phyloP scores from a whole-genome alignment of 2,113 vertebrate genomes.

The Lichenostomus cassidix region DNA sequence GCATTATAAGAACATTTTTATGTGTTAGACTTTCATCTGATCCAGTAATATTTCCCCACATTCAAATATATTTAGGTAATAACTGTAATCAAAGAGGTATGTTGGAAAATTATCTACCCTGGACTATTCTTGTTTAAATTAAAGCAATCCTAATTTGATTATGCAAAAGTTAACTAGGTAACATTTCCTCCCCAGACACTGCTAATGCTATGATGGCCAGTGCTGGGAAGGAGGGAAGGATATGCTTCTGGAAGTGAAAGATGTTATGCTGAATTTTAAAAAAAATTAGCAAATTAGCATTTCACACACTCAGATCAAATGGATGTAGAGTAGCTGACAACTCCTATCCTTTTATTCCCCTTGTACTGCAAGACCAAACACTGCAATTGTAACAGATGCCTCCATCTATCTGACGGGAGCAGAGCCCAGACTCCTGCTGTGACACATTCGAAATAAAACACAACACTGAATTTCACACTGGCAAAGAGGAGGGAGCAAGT shows the following conservation, averaged over 20 bases:
- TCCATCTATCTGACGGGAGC: background rate
- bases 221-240: background rate
- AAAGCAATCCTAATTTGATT: background rate
- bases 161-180: background rate
- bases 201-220: too few species aligned
- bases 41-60: background rate
- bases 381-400: background rate
- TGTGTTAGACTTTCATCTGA: background rate
- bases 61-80: background rate
- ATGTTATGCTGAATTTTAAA: background rate
- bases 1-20: background rate
- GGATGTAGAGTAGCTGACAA: background rate
- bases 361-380: background rate
- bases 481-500: rapidly evolving
- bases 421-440: background rate
- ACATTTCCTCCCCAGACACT: background rate
- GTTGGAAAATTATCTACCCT: background rate
- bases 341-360: background rate
- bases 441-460: background rate
- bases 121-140: background rate
- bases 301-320: background rate
- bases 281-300: background rate
- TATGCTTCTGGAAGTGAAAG: background rate
- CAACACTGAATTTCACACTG: background rate
- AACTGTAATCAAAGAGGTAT: background rate